Evolutionary conservation across 2,888 invertebrate genomes (phyloP).

Genomic region (Adelphocoris suturalis): DNA sequence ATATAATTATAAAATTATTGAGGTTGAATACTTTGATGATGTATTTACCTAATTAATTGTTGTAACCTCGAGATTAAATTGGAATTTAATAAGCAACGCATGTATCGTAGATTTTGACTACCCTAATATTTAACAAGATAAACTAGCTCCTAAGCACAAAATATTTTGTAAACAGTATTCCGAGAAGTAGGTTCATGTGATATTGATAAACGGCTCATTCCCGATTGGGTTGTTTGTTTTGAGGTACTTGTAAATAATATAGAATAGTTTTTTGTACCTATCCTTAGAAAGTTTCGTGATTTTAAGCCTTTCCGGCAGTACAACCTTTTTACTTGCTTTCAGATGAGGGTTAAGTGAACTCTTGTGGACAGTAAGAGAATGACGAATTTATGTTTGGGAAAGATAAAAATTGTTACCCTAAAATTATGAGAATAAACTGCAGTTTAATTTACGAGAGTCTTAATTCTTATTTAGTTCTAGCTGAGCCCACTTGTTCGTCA

Average conservation of each 20-base stretch:
- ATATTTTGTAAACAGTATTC: slow-evolving; percentile 10
- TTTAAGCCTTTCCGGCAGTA: not conserved
- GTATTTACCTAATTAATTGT: no score
- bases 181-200: not conserved
- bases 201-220: slow-evolving; percentile 34
- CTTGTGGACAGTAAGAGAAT: not conserved
- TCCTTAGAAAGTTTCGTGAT: not conserved
- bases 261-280: slow-evolving; percentile 6
- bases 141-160: slow-evolving; percentile 29
- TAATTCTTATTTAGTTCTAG: no score
- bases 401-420: not conserved
- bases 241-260: slow-evolving; percentile 1
- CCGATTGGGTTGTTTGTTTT: slow-evolving; percentile 14
- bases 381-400: not conserved
- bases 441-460: not conserved
- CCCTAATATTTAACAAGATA: not conserved
- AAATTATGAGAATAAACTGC: slow-evolving; percentile 1
- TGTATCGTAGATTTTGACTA: not conserved
- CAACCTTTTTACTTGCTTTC: not conserved
- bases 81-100: no score
- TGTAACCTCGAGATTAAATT: no score
- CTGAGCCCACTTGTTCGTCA: no score
- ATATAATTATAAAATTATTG: no score
- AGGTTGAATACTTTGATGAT: no score
- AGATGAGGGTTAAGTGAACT: not conserved